Base-by-base conservation (phyloP, 2,888 invertebrate species). In the Loripinus fragilis region DNA sequence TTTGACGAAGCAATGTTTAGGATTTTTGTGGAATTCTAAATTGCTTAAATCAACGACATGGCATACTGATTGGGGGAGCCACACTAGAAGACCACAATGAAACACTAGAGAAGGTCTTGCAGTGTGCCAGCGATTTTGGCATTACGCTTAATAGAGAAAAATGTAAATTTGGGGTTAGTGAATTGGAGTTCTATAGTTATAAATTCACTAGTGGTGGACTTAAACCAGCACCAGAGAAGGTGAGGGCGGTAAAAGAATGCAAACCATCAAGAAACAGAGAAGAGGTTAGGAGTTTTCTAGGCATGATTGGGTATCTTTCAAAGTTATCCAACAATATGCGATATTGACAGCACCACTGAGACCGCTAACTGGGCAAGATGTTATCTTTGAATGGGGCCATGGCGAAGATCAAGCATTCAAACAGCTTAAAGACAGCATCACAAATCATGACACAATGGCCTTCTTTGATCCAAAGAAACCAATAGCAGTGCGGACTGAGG, bases 241-340 rank as follows among this genome's bases (percentile, higher is more conserved):
- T 60, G 3, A 71, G 25, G 52, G 71, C 71, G n/a, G 64, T 71
- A n/a, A 60, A 60, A 28, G 71, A 71, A n/a, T 55, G 60, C n/a
- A 60, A 71, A 42, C 60, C 60, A 28, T 42, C 71, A 38, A 55
- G 52, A 55, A 60, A 60, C 23, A 71, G 38, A 28, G 71, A 71
- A 55, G 71, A 10, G 25, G 42, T 71, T 20, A 33, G 71, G 10
- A 76, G 76, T 48, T 76, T 74, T 20, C n/a, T 67, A 2, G 74
- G 74, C 20, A 67, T 74, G 67, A 67, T 74, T 52, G 67, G 52
- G 20, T 76, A 71, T 41, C 35, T 71, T 2, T 71, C 71, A n/a
- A 71, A 71, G 38, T 76, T 71, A n/a, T n/a, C n/a, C n/a, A n/a
- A n/a, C n/a, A n/a, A n/a, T n/a, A n/a, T n/a, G n/a, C n/a, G n/a